These are phyloP conservation scores for Drosophila paucipuncta DNA, from an alignment of 2,888 invertebrate genomes.

Conservation along the genomic window DNA sequence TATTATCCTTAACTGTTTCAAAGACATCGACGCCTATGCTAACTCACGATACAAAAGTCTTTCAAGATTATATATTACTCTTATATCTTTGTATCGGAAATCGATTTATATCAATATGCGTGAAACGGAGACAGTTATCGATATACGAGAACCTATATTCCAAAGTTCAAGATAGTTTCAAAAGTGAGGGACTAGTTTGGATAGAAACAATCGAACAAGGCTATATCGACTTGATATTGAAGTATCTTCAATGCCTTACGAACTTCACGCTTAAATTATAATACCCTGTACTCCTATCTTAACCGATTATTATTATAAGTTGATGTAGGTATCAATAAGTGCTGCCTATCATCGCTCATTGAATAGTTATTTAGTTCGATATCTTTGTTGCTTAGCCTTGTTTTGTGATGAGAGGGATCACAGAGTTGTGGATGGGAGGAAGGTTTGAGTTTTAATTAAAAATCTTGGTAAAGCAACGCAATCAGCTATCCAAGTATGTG, in stretches of 20 bases:
- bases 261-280: background rate
- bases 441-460: constrained; percentile 55
- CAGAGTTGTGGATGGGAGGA: background rate
- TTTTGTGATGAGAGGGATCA: background rate
- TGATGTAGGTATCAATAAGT: background rate
- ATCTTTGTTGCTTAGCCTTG: background rate
- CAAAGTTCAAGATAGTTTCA: background rate
- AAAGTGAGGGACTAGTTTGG: background rate
- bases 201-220: background rate
- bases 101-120: background rate
- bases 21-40: too few species aligned
- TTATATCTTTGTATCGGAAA: background rate
- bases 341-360: background rate
- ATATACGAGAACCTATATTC: background rate
- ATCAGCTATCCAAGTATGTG: background rate
- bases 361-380: background rate
- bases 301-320: background rate
- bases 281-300: background rate
- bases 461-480: constrained; percentile 27
- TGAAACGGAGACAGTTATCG: background rate
- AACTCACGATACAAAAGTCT: too few species aligned
- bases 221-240: background rate
- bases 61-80: background rate
- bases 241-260: background rate
- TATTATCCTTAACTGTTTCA: too few species aligned